These are phyloP conservation scores for Cryptophagus acutangulus DNA, from an alignment of 2,888 invertebrate genomes.

Conservation along the genomic window DNA sequence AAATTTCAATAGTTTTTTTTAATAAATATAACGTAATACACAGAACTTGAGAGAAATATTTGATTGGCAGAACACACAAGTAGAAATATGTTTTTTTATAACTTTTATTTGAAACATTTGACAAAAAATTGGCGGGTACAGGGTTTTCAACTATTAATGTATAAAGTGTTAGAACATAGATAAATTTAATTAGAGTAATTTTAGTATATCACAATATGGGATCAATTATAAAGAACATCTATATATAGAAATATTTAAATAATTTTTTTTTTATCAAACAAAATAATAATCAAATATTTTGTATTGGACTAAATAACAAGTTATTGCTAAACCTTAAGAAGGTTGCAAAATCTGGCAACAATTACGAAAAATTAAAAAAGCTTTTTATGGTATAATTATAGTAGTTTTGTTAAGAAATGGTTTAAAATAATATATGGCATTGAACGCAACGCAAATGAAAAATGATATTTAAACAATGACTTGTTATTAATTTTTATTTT, in stretches of 20 bases:
- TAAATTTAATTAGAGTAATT: too few species aligned
- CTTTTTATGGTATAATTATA: constrained; percentile 3
- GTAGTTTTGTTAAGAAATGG: constrained; percentile 1
- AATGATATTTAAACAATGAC: constrained; percentile 11
- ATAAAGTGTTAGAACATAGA: background rate
- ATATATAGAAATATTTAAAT: background rate
- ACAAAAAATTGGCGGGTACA: constrained; percentile 5
- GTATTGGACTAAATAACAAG: constrained; percentile 11
- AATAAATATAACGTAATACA: too few species aligned
- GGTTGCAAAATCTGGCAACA: constrained; percentile 5
- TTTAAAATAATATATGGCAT: constrained; percentile 6
- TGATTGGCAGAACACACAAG: too few species aligned
- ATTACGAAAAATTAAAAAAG: constrained; percentile 7
- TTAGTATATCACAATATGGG: too few species aligned
- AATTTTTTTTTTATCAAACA: background rate
- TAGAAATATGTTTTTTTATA: too few species aligned
- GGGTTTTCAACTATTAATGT: constrained; percentile 3
- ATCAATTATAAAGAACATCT: background rate
- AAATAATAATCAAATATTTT: constrained; percentile 6
- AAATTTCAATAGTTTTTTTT: too few species aligned
- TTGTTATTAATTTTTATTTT: constrained; percentile 11
- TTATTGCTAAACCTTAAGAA: constrained; percentile 11
- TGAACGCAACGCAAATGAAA: too few species aligned
- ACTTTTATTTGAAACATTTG: constrained; percentile 4
- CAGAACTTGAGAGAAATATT: too few species aligned